Conservation (phyloP, 2,113 vertebrate species). For the Tapirus terrestris region DNA sequence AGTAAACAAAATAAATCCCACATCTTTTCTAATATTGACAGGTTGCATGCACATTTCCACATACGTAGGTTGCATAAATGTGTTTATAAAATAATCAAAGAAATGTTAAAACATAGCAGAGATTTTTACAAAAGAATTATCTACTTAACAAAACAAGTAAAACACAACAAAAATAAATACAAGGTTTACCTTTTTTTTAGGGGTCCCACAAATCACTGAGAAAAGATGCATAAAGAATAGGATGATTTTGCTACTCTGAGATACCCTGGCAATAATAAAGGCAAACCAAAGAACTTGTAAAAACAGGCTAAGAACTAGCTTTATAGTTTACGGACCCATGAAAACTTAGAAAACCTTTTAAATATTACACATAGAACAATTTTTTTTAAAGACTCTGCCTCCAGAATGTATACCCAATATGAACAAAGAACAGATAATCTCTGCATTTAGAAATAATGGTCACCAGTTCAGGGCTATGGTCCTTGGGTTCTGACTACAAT, state of each 20-base stretch:
- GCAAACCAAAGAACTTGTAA: not conserved
- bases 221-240: not conserved
- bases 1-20: not conserved
- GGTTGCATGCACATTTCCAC: not conserved
- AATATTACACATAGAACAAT: not conserved
- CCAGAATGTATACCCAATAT: not conserved
- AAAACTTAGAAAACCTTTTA: not conserved
- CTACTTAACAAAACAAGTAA: constrained; percentile 36
- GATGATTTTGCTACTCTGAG: not conserved
- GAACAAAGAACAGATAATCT: not conserved
- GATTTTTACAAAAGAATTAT: not conserved
- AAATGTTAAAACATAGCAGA: not conserved
- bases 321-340: not conserved
- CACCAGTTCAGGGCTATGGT: not conserved
- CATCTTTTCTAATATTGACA: not conserved
- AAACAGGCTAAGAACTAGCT: not conserved
- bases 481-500: not conserved
- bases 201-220: not conserved
- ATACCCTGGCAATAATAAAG: not conserved
- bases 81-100: constrained; percentile 21
- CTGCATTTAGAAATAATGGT: not conserved
- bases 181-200: not conserved
- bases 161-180: constrained; percentile 12
- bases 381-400: not conserved
- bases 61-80: not conserved